Percentiles rank a stretch among this genome's conserved stretches.
Conservation (phyloP, 2,888 invertebrate genomes). For the Lomographa bimaculata region DNA sequence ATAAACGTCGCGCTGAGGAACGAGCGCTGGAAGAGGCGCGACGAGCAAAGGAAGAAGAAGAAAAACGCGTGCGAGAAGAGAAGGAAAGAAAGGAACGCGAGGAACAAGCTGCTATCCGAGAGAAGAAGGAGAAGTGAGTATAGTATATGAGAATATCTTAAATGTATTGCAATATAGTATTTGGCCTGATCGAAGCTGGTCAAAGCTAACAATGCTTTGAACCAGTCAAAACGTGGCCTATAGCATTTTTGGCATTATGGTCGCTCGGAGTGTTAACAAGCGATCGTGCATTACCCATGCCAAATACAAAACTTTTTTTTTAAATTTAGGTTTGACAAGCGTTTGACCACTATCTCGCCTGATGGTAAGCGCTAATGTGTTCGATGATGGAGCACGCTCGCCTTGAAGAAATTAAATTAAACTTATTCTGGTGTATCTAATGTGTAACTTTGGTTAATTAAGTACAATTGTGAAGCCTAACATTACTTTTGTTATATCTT, state of each 20-base stretch:
- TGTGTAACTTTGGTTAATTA: no score
- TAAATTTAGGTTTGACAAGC: no score
- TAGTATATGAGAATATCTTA: no score
- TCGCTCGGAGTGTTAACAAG: slow-evolving; percentile 23
- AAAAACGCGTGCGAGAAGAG: slow-evolving; percentile 82
- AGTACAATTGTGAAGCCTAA: no score
- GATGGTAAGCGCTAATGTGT: no score
- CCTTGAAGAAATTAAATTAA: no score
- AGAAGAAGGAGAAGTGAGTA: slow-evolving; percentile 70
- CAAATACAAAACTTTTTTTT: slow-evolving; percentile 10
- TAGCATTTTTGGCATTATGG: slow-evolving; percentile 18
- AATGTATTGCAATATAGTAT: no score
- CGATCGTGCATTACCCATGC: slow-evolving; percentile 24
- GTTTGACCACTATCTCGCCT: no score
- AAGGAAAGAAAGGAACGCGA: slow-evolving; percentile 84
- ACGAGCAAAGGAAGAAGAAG: slow-evolving; percentile 85
- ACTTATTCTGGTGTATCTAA: no score
- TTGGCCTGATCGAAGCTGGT: slow-evolving; percentile 22
- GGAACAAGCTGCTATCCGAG: slow-evolving; percentile 48
- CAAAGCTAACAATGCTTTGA: slow-evolving; percentile 15
- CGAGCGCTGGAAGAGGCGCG: slow-evolving; percentile 86
- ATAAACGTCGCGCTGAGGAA: slow-evolving; percentile 89
- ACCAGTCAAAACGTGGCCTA: slow-evolving; percentile 19
- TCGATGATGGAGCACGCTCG: no score
- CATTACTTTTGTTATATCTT: no score